Conservation (phyloP, 2,797 vertebrate genomes). For the Brotula barbata region DNA sequence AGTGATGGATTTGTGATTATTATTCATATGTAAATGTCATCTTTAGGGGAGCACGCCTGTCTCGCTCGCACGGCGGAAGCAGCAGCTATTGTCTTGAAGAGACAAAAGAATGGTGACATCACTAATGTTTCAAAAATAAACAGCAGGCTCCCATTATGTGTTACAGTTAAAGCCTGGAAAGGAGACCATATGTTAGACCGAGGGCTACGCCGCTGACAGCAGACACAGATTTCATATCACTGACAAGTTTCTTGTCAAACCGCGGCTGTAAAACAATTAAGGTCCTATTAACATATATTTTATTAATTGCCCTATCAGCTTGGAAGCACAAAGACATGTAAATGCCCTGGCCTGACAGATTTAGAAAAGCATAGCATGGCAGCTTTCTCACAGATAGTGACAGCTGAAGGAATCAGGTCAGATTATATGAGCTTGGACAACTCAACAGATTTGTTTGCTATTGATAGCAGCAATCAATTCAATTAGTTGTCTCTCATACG, state of each 20-base stretch:
- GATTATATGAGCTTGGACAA: constrained; percentile 91
- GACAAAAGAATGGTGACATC: constrained; percentile 78
- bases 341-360: constrained; percentile 80
- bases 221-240: constrained; percentile 65
- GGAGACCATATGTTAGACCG: constrained; percentile 78
- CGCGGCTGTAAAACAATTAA: constrained; percentile 81
- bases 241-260: constrained; percentile 76
- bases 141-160: constrained; percentile 74
- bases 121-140: constrained; percentile 75
- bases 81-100: constrained; percentile 75
- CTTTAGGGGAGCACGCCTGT: constrained; percentile 30
- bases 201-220: constrained; percentile 67
- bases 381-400: constrained; percentile 91
- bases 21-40: constrained; percentile 61
- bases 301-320: constrained; percentile 90
- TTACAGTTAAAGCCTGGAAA: constrained; percentile 76
- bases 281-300: constrained; percentile 92
- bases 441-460: constrained; percentile 86
- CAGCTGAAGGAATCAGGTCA: constrained; percentile 99
- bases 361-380: constrained; percentile 84
- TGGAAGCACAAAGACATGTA: constrained; percentile 71
- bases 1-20: constrained; percentile 61
- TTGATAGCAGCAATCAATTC: constrained; percentile 89
- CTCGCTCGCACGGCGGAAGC: constrained; percentile 51
- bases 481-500: constrained; percentile 66